These are phyloP conservation scores for Ctenoplectra terminalis DNA, from an alignment of 1,140 invertebrate species.

Conservation along the genomic window DNA sequence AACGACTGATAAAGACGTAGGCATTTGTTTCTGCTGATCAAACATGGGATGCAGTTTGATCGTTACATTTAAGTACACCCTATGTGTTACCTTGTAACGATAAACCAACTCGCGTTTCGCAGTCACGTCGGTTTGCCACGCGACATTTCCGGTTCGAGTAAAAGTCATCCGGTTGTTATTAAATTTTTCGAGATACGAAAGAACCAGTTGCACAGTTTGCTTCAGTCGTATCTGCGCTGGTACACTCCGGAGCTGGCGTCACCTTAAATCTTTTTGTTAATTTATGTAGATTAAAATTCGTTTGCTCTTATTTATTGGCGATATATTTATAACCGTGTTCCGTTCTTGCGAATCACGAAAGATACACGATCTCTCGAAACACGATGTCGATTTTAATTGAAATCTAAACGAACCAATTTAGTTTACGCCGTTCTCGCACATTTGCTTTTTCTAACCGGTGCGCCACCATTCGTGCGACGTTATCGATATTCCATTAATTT, in stretches of 20 bases:
- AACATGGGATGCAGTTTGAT: not conserved
- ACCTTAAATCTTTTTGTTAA: constrained; percentile 37
- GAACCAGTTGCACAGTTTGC: not conserved
- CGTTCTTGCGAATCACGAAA: not conserved
- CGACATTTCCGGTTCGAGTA: not conserved
- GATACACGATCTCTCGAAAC: not conserved
- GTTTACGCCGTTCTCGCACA: not conserved
- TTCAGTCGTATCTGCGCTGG: not conserved
- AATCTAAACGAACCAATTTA: not conserved
- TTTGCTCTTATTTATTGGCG: constrained; percentile 28
- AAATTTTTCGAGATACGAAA: constrained; percentile 13
- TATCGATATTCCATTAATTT: not conserved
- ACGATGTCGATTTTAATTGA: not conserved
- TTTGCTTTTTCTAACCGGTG: not conserved
- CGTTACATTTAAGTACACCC: not conserved
- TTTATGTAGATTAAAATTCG: constrained; percentile 39
- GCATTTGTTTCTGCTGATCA: not conserved
- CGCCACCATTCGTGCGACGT: too few species aligned
- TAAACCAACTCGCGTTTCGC: not conserved
- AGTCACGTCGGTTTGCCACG: constrained; percentile 19
- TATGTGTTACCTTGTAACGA: not conserved
- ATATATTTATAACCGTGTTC: constrained; percentile 35
- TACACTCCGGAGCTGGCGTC: not conserved
- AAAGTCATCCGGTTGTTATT: constrained; percentile 31
- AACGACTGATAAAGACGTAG: too few species aligned